Base-by-base conservation (phyloP, 2,797 vertebrate species). In the Myripristis jacobus region DNA sequence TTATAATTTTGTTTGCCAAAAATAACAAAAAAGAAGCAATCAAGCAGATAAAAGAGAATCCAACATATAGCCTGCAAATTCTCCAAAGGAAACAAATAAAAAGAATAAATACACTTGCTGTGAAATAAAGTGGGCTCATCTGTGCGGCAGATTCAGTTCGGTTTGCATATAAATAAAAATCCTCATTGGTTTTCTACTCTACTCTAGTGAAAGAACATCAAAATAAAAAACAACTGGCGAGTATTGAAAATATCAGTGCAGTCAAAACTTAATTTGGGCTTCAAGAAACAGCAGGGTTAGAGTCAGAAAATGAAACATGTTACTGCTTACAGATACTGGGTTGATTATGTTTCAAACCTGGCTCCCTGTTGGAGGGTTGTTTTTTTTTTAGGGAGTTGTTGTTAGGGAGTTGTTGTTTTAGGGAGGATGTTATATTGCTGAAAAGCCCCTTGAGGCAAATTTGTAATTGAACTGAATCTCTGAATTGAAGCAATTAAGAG, bases 21-120 rank as follows among this genome's bases (percentile, higher is more conserved):
- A 29, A 6, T 29, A 29, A 29, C 6, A 29, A 29, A 29, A 29
- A 56, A 48, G 10, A 27, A 55, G 36, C 31, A 55, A 63, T 16
- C 2, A 0, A 38, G 41, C 7, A 24, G 31, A 56, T 13, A 43
- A 36, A 16, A 56, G 5, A 47, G n/a, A 15, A 13, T 21, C 6
- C 29, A 44, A 27, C 11, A 65, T 38, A 18, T 27, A 46, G 18
- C 27, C 27, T 3, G 6, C 6, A 16, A 19, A 22, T 44, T 13
- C 66, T 52, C 12, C 25, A 19, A n/a, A 74, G 19, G 53, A 73
- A 58, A 52, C 13, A 60, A 78, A 87, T 18, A 56, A 13, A 18
- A n/a, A 50, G 25, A 12, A 90, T 29, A 29, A 88, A 91, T 87
- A 88, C 6, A 68, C 6, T 13, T 44, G 34, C 8, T 36, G 29